A percentile compares a stretch with the other conserved stretches of the same genome.
phyloP scores from a whole-genome alignment of 1,140 invertebrate genomes.

The Eciton burchellii region DNA sequence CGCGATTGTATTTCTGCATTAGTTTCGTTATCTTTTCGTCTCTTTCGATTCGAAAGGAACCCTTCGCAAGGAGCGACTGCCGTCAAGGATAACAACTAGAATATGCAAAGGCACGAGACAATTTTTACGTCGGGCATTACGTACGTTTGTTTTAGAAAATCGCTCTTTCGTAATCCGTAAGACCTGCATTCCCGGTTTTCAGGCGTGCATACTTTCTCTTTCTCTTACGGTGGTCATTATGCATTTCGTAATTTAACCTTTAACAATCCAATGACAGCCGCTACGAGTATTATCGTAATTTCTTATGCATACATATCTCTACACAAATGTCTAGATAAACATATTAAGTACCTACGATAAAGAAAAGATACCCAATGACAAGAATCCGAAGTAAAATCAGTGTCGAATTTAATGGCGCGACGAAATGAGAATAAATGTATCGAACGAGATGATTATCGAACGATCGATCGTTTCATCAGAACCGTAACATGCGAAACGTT shows the following conservation, averaged over 20 bases:
- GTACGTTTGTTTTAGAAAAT: slow-evolving; percentile 57
- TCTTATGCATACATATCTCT: background rate
- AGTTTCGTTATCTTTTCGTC: slow-evolving; percentile 15
- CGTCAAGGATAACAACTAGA: slow-evolving; percentile 42
- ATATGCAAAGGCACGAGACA: slow-evolving; percentile 30
- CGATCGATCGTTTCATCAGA: background rate
- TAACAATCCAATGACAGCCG: slow-evolving; percentile 21
- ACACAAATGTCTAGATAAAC: background rate
- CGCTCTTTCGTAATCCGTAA: slow-evolving; percentile 55
- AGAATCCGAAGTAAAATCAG: background rate
- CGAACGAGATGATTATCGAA: background rate
- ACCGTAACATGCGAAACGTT: background rate
- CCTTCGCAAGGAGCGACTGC: slow-evolving; percentile 10
- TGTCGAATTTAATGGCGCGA: background rate
- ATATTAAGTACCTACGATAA: background rate
- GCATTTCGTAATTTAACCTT: slow-evolving; percentile 56
- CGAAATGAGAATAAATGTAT: background rate
- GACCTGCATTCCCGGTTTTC: slow-evolving; percentile 54
- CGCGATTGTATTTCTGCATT: background rate
- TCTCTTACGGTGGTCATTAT: slow-evolving; percentile 25
- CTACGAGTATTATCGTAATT: slow-evolving; percentile 21
- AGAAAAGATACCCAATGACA: background rate
- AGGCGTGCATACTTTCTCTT: slow-evolving; percentile 53
- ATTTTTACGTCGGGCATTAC: slow-evolving; percentile 33
- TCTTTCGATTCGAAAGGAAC: slow-evolving; percentile 52